phyloP scores from a whole-genome alignment of 2,888 invertebrate species.

The Polietes domitor region DNA sequence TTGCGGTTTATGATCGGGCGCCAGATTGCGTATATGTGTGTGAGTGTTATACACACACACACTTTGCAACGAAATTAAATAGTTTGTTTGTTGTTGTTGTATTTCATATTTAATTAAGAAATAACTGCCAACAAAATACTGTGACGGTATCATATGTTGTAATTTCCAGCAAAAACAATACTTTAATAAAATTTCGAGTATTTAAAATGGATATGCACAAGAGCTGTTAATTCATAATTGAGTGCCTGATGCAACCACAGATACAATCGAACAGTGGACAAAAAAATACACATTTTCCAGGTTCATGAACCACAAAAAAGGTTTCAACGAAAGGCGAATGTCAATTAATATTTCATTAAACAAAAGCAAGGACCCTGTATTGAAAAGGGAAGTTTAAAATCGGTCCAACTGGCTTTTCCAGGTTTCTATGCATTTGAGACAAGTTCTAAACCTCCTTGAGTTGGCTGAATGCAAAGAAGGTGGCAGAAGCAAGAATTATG shows the following conservation, averaged over 20 bases:
- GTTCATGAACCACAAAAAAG: too few relatives aligned
- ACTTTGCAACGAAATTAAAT: constrained; percentile 64
- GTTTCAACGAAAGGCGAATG: too few relatives aligned
- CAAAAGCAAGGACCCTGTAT: too few relatives aligned
- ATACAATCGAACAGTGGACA: too few relatives aligned
- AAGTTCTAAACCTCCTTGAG: too few relatives aligned
- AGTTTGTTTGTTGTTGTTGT: constrained; percentile 30
- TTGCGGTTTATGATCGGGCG: constrained; percentile 56
- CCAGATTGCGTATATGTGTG: background rate
- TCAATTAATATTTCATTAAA: too few relatives aligned
- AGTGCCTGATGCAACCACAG: background rate
- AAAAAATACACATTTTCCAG: too few relatives aligned
- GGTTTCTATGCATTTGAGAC: too few relatives aligned
- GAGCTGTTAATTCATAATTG: background rate
- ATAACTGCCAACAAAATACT: constrained; percentile 60
- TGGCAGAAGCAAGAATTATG: too few relatives aligned
- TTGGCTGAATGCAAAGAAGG: too few relatives aligned
- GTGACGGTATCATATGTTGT: constrained; percentile 15
- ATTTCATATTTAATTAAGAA: constrained; percentile 65
- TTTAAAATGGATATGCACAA: constrained; percentile 3
- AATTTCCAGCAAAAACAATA: background rate
- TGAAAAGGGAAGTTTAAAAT: too few relatives aligned
- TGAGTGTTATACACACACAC: background rate
- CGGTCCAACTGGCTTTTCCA: too few relatives aligned
- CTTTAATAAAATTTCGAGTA: background rate